phyloP scores from a whole-genome alignment of 2,888 invertebrate genomes.

The Cantharis nigra region DNA sequence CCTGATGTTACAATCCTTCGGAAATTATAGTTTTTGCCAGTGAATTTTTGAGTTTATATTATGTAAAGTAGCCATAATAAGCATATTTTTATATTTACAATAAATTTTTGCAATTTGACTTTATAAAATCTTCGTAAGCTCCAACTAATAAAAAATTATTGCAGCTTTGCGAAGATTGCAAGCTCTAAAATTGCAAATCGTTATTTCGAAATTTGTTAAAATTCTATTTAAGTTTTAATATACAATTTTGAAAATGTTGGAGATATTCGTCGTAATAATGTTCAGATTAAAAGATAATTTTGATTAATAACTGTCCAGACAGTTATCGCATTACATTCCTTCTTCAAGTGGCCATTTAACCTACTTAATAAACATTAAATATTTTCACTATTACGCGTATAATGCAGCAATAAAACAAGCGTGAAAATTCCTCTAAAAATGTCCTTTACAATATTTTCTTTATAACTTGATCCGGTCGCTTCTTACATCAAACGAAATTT shows the following conservation, averaged over 20 bases:
- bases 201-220: not conserved
- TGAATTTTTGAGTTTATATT: too few species aligned
- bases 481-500: not conserved
- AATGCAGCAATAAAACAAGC: not conserved
- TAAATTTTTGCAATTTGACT: not conserved
- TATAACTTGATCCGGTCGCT: not conserved
- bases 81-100: not conserved
- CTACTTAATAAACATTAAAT: constrained; percentile 1
- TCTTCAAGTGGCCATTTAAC: not conserved
- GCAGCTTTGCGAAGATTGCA: not conserved
- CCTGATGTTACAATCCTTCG: too few species aligned
- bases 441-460: not conserved
- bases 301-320: constrained; percentile 1
- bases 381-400: not conserved
- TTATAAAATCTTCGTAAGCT: not conserved
- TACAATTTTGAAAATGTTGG: not conserved
- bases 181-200: not conserved
- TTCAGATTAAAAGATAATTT: constrained; percentile 1
- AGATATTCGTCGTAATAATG: not conserved
- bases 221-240: not conserved
- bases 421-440: not conserved
- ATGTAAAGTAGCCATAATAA: not conserved
- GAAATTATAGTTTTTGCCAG: too few species aligned
- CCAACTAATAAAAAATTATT: not conserved
- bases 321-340: not conserved